phyloP scores from a whole-genome alignment of 2,888 invertebrate genomes.

The Iphiclides podalirius region DNA sequence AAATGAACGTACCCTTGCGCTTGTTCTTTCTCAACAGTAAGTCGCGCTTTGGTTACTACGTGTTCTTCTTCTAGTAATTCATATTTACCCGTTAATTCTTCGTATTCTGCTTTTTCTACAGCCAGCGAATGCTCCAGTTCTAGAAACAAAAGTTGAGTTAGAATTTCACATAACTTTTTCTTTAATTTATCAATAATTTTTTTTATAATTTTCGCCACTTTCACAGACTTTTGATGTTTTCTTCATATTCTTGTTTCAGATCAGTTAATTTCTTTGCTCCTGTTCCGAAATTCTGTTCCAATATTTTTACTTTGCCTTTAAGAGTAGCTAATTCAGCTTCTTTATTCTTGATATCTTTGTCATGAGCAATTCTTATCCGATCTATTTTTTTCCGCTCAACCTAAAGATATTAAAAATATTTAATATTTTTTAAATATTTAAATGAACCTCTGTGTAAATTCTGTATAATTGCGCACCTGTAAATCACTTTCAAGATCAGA shows the following conservation, averaged over 20 bases:
- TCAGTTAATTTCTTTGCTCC: conserved; percentile 83
- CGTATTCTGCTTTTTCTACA: conserved; percentile 86
- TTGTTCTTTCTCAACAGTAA: conserved; percentile 90
- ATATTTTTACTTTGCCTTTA: conserved; percentile 85
- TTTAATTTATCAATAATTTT: too few species aligned
- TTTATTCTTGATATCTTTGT: conserved; percentile 87
- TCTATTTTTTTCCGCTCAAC: conserved; percentile 84
- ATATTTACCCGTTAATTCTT: conserved; percentile 89
- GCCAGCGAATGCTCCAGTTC: conserved; percentile 84
- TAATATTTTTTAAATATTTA: neutral
- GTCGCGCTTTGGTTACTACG: conserved; percentile 89
- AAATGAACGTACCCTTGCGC: conserved; percentile 82
- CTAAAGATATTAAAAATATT: conserved; percentile 43
- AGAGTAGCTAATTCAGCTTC: conserved; percentile 88
- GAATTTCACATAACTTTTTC: too few species aligned
- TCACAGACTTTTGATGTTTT: conserved; percentile 84
- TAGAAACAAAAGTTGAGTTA: conserved; percentile 32
- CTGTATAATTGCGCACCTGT: conserved; percentile 54
- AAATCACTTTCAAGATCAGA: conserved; percentile 81
- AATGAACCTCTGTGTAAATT: too few species aligned
- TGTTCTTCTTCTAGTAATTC: conserved; percentile 92
- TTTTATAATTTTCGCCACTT: too few species aligned
- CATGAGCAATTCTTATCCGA: conserved; percentile 83
- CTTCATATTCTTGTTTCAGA: conserved; percentile 84
- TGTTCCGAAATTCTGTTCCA: conserved; percentile 81